phyloP scores from a whole-genome alignment of 92 coral and sea anemone species.

The Diadumene lineata region DNA sequence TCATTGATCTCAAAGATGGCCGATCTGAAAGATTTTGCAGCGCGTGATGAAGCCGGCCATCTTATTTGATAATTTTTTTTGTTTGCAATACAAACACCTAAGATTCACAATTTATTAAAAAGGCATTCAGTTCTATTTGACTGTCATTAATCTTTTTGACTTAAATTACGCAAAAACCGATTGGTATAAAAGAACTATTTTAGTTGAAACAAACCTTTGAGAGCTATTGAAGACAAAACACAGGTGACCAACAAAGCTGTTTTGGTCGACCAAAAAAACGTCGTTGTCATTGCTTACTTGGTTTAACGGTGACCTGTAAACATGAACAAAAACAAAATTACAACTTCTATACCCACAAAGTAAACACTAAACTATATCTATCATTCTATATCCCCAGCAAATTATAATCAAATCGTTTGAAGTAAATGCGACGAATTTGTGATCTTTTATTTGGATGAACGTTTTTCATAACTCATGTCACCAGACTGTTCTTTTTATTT shows the following conservation, averaged over 20 bases:
- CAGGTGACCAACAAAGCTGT: constrained; percentile 21
- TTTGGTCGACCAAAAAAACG: constrained; percentile 20
- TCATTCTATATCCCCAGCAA: not conserved
- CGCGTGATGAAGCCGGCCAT: too few species aligned
- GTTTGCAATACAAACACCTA: too few species aligned
- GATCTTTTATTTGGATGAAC: not conserved
- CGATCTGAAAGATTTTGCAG: too few species aligned
- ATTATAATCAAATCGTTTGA: not conserved
- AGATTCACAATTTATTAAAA: too few species aligned
- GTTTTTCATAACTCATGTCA: not conserved
- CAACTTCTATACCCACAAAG: not conserved
- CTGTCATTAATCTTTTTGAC: too few species aligned
- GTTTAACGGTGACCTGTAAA: constrained; percentile 31
- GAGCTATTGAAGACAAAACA: constrained; percentile 12
- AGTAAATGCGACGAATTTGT: not conserved
- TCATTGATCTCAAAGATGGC: too few species aligned
- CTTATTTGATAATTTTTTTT: too few species aligned
- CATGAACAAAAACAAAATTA: constrained; percentile 7
- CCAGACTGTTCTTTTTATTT: not conserved
- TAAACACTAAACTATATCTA: not conserved
- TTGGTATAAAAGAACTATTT: too few species aligned
- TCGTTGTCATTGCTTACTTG: constrained; percentile 18
- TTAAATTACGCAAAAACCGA: too few species aligned
- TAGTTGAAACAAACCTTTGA: constrained; percentile 31
- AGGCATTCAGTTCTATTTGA: too few species aligned